Base-by-base conservation (phyloP, 2,797 vertebrate species). In the Pipistrellus kuhlii region DNA sequence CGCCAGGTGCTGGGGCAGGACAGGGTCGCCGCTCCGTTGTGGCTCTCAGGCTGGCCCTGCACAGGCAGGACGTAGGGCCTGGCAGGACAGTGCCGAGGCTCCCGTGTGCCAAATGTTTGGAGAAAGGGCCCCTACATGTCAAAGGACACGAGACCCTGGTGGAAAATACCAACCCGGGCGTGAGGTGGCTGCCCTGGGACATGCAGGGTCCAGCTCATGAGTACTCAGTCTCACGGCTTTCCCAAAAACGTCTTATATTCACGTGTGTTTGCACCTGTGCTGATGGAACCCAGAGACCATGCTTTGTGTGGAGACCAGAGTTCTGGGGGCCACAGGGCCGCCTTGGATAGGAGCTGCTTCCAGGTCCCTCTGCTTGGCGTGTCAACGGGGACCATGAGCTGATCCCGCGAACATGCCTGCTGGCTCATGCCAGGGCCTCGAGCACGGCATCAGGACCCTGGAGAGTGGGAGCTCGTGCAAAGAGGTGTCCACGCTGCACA, bases 211-310 rank as follows among this genome's bases (percentile, higher is more conserved):
- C 10, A 1, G 68, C n/a, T 30, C n/a, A 32, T 15, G 41, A 41
- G 41, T 7, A 73, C 5, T 1, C 69, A 0, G 41, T 17, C 27
- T 44, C 46, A 2, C 0, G 38, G 53, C 2, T n/a, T 14, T 14
- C 15, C 6, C 27, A 23, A 30, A 8, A 0, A 2, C 0, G 1
- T 2, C 78, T 81, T 48, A 35, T 8, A 1, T 18, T 9, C 8
- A 1, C 12, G 15, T 25, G 21, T 13, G 2, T 41, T n/a, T 41
- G 57, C 2, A n/a, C 57, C 30, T 0, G 62, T 2, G 2, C 13
- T 2, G 13, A 14, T 11, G 5, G 0, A 21, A 48, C 7, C 18
- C 1, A 18, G n/a, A 46, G 12, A 13, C 4, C 0, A 5, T 0
- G 5, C 9, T 6, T 18, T 0, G 1, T 0, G 6, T 5, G 76